Conservation (phyloP, 1,140 invertebrate genomes). For the Sitophilus oryzae region DNA sequence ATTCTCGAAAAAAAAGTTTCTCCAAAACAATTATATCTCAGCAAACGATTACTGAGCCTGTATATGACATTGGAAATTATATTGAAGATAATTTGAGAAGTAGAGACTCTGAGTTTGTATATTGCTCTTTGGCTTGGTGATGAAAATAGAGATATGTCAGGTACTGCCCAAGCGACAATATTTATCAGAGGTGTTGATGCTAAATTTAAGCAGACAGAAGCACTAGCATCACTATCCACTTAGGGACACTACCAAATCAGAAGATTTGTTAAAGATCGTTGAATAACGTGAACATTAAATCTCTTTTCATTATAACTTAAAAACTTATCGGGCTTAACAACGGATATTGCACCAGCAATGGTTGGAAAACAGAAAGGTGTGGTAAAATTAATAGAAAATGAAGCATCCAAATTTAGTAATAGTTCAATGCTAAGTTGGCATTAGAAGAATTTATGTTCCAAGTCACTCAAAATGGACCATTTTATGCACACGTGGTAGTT, state of each 20-base stretch:
- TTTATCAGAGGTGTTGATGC: conserved; percentile 36
- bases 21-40: conserved; percentile 30
- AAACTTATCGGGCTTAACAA: conserved; percentile 30
- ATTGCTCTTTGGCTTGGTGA: conserved; percentile 38
- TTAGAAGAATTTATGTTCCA: conserved; percentile 32
- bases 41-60: conserved; percentile 34
- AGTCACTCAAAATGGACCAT: conserved; percentile 32
- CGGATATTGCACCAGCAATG: conserved; percentile 40
- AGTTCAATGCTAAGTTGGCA: conserved; percentile 30
- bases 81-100: conserved; percentile 30
- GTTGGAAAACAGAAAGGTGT: conserved; percentile 32
- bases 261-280: conserved; percentile 31
- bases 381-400: conserved; percentile 29
- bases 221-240: conserved; percentile 33
- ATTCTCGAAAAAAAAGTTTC: conserved; percentile 34
- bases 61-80: conserved; percentile 33
- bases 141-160: conserved; percentile 38
- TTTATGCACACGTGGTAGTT: conserved; percentile 36
- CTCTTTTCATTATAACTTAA: conserved; percentile 25
- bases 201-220: conserved; percentile 37
- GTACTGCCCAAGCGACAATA: conserved; percentile 31
- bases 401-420: conserved; percentile 14
- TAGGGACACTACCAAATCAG: conserved; percentile 34
- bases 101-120: conserved; percentile 31
- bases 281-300: conserved; percentile 22